These are phyloP conservation scores for Scaptomyza caliginosa DNA, from an alignment of 2,888 invertebrate genomes.

Conservation along the genomic window DNA sequence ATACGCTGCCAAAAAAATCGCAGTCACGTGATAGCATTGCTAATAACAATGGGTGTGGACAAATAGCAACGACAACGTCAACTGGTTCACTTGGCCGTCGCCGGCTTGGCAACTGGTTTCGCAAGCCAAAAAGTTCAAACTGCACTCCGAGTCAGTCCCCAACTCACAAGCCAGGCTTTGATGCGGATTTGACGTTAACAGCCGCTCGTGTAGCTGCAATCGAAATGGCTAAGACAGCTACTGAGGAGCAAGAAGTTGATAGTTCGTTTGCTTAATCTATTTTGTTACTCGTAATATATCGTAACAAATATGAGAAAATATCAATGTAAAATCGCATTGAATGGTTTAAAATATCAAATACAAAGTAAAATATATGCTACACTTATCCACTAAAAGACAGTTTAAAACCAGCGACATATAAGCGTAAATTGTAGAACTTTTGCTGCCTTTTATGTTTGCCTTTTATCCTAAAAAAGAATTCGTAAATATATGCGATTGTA, in stretches of 20 bases:
- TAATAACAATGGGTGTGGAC: conserved; percentile 45
- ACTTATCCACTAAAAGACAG: conserved; percentile 39
- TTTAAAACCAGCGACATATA: conserved; percentile 35
- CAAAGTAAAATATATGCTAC: conserved; percentile 46
- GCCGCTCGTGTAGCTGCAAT: conserved; percentile 68
- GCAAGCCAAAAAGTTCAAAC: conserved; percentile 83
- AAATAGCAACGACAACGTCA: conserved; percentile 60
- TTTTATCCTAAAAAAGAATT: background rate
- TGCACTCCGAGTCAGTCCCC: conserved; percentile 84
- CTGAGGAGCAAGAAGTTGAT: conserved; percentile 44
- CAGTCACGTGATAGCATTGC: conserved; percentile 65
- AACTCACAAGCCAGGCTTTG: conserved; percentile 81
- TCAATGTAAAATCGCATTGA: conserved; percentile 19
- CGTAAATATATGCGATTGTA: background rate
- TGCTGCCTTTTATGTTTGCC: conserved; percentile 11
- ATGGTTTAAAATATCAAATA: conserved; percentile 10
- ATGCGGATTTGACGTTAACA: conserved; percentile 65
- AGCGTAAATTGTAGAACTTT: conserved; percentile 22
- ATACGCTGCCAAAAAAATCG: conserved; percentile 83
- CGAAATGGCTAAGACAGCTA: conserved; percentile 58
- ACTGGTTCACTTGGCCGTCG: conserved; percentile 83
- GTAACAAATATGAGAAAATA: conserved; percentile 12
- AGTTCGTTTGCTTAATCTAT: conserved; percentile 46
- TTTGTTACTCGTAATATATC: conserved; percentile 4
- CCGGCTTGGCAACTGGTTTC: conserved; percentile 84